A percentile compares a stretch with the other conserved stretches of the same genome.
phyloP scores from a whole-genome alignment of 2,797 vertebrate species.

The Mus spretus region DNA sequence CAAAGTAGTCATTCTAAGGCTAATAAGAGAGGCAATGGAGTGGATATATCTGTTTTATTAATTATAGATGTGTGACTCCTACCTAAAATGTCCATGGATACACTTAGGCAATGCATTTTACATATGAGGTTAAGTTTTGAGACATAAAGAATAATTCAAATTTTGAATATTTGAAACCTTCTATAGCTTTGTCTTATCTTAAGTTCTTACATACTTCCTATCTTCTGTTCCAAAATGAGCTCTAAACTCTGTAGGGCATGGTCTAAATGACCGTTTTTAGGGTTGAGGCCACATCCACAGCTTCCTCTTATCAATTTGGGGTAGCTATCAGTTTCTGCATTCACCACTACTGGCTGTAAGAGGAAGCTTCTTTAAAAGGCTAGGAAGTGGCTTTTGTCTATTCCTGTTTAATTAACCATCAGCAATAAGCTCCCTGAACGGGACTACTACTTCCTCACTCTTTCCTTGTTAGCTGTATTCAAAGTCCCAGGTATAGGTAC shows the following conservation, averaged over 20 bases:
- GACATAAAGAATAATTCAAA: background rate
- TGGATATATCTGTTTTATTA: background rate
- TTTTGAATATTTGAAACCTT: background rate
- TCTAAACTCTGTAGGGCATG: background rate
- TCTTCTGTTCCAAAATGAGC: background rate
- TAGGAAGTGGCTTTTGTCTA: background rate
- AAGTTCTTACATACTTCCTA: background rate
- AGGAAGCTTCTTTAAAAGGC: background rate
- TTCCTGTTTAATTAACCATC: background rate
- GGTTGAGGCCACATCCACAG: rapidly evolving
- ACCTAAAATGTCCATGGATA: background rate
- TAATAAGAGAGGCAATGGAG: background rate
- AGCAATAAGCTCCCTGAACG: background rate
- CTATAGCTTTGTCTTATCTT: background rate
- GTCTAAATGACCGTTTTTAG: background rate
- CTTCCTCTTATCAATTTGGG: background rate
- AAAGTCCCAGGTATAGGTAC: background rate
- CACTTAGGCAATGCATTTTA: background rate
- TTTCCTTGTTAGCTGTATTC: no score
- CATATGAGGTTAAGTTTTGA: background rate
- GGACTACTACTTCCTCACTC: background rate
- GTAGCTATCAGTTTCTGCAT: background rate
- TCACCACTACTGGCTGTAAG: background rate
- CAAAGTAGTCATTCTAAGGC: background rate
- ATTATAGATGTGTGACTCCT: background rate